A percentile compares a stretch with the other conserved stretches of the same genome.
Evolutionary conservation across 1,140 invertebrate genomes (phyloP).

Genomic region (Brachionus manjavacas): DNA sequence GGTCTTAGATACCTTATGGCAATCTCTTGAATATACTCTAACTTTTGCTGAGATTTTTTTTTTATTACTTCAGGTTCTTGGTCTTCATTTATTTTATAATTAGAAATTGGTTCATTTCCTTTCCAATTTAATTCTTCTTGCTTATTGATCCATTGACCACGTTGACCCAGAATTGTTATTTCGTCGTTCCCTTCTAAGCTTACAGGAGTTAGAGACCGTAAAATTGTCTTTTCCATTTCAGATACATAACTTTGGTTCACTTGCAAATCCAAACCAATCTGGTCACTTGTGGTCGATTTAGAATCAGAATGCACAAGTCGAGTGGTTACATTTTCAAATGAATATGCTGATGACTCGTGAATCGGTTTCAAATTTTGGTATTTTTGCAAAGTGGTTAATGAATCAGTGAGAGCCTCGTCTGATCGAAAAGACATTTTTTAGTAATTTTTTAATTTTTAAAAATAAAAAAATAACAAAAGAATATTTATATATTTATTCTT

Average conservation of each 20-base stretch:
- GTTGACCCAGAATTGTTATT: not conserved
- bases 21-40: conserved; percentile 37
- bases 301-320: not conserved
- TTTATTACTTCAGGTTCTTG: conserved; percentile 7
- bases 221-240: conserved; percentile 11
- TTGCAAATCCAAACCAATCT: not conserved
- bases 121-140: conserved; percentile 1
- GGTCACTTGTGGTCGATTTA: not conserved
- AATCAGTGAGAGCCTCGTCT: not conserved
- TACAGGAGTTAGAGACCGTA: not conserved
- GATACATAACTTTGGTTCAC: not conserved
- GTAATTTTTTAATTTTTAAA: not conserved
- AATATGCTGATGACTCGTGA: not conserved
- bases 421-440: conserved; percentile 2
- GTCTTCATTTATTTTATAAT: conserved; percentile 16
- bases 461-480: not conserved
- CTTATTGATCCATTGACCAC: not conserved
- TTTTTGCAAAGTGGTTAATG: not conserved
- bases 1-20: conserved; percentile 20
- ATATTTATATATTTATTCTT: not conserved
- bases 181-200: not conserved
- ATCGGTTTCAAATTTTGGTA: not conserved
- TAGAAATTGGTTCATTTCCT: not conserved
- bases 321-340: not conserved
- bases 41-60: not conserved